Base-by-base conservation (phyloP, 2,888 invertebrate genomes). In the Strigamia crassipes region DNA sequence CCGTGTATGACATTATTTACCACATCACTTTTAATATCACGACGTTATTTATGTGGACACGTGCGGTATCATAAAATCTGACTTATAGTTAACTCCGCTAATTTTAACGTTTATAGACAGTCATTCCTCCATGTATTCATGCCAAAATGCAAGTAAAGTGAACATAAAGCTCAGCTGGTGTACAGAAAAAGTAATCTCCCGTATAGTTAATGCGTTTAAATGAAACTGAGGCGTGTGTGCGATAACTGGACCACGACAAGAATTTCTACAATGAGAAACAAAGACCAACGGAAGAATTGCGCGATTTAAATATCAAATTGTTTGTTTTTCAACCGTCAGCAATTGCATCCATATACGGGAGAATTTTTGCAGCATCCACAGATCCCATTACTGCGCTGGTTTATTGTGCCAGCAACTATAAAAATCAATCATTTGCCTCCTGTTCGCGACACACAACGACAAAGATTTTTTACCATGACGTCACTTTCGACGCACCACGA, bases 371-470 rank as follows among this genome's bases (percentile, higher is more conserved):
- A 46, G 46, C 46, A 46, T n/a, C n/a, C 46, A 46, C 15, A 46
- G 46, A 27, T 73, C 73, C 27, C 73, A 73, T 73, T 73, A 73
- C 31, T 27, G 31, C 73, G 12, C 23, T 73, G 27, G 27, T 73
- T 73, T 73, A 73, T 73, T 73, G 73, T 73, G 27, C 27, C 73
- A 73, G 73, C 27, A 27, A 31, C 73, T 73, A 73, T 31, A 73
- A 73, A 73, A 73, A 73, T 73, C 73, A 73, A 73, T 73, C 73
- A 73, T 73, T 23, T 31, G 31, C 73, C 73, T 73, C 73, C 73
- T 73, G 73, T 31, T 73, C 73, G 27, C 73, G 73, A 73, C 73
- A 73, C 73, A 73, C 73, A 23, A 13, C 73, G 73, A 73, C 73
- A 73, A 73, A 73, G 73, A 73, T 73, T 73, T 73, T 73, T 73